Percentiles rank a stretch among this genome's conserved stretches.
These are phyloP conservation scores for Ceratosolen solmsi DNA, from an alignment of 1,140 invertebrate species.

Conservation along the genomic window DNA sequence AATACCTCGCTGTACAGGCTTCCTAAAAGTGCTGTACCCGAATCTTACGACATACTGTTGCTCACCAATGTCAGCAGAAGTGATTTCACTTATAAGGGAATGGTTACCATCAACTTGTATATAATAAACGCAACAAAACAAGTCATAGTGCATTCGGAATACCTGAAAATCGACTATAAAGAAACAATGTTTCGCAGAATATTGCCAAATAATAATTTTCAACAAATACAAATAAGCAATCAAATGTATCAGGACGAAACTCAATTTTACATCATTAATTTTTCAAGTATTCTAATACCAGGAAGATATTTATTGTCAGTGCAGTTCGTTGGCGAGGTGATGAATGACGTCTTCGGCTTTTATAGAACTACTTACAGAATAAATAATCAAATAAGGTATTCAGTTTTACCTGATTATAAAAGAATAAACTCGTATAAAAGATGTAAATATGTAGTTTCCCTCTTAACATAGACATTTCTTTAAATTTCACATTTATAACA, in stretches of 20 bases:
- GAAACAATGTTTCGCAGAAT: slow-evolving; percentile 28
- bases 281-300: slow-evolving; percentile 22
- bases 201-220: background rate
- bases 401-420: slow-evolving; percentile 26
- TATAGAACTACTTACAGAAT: slow-evolving; percentile 75
- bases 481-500: too few relatives aligned
- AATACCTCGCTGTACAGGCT: slow-evolving; percentile 56
- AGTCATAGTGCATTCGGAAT: slow-evolving; percentile 55
- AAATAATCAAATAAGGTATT: slow-evolving; percentile 56
- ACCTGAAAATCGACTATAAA: slow-evolving; percentile 51
- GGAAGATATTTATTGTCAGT: slow-evolving; percentile 54
- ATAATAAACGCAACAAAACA: slow-evolving; percentile 46
- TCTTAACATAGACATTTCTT: too few relatives aligned
- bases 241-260: slow-evolving; percentile 50
- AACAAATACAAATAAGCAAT: slow-evolving; percentile 34
- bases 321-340: slow-evolving; percentile 64
- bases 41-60: slow-evolving; percentile 55
- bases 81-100: slow-evolving; percentile 56
- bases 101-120: slow-evolving; percentile 49
- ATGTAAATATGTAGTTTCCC: too few relatives aligned
- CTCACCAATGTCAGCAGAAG: slow-evolving; percentile 47
- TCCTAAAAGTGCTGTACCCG: slow-evolving; percentile 54
- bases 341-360: slow-evolving; percentile 74
- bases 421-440: too few relatives aligned
- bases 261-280: slow-evolving; percentile 58